phyloP scores from a whole-genome alignment of 2,797 vertebrate genomes.

The Artibeus jamaicensis region DNA sequence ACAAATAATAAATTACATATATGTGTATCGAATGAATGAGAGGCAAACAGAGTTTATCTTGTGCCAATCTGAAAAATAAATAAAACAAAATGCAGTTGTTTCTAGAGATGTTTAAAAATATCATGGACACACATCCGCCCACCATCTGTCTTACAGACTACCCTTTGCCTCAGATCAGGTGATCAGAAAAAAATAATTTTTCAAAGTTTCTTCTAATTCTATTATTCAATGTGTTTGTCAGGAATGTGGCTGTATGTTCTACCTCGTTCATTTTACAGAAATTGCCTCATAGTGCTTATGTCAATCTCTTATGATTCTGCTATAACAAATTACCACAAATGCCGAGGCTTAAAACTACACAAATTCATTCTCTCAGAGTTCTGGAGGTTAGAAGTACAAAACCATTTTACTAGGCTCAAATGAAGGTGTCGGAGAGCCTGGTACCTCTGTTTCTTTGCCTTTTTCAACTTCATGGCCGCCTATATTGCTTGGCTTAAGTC shows the following conservation, averaged over 20 bases:
- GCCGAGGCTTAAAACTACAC: neutral
- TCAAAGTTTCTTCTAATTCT: neutral
- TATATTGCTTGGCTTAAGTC: neutral
- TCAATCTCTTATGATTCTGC: neutral
- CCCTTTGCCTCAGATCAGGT: neutral
- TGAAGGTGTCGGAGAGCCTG: neutral
- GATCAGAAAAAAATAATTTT: neutral
- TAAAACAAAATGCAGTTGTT: constrained; percentile 1
- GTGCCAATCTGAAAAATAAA: neutral
- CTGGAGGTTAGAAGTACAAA: neutral
- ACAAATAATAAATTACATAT: neutral
- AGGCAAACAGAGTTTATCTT: constrained; percentile 14
- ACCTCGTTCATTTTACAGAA: neutral
- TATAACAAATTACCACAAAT: neutral
- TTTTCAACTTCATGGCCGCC: neutral
- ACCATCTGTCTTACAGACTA: neutral
- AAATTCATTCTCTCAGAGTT: neutral
- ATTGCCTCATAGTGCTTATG: neutral
- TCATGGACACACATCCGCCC: neutral
- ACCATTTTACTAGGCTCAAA: neutral
- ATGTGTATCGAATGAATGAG: constrained; percentile 37
- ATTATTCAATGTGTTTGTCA: neutral
- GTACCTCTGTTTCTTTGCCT: neutral
- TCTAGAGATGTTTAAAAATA: neutral
- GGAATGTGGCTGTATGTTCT: neutral